Evolutionary conservation across 2,888 invertebrate species (phyloP).

Genomic region (Mantis religiosa): DNA sequence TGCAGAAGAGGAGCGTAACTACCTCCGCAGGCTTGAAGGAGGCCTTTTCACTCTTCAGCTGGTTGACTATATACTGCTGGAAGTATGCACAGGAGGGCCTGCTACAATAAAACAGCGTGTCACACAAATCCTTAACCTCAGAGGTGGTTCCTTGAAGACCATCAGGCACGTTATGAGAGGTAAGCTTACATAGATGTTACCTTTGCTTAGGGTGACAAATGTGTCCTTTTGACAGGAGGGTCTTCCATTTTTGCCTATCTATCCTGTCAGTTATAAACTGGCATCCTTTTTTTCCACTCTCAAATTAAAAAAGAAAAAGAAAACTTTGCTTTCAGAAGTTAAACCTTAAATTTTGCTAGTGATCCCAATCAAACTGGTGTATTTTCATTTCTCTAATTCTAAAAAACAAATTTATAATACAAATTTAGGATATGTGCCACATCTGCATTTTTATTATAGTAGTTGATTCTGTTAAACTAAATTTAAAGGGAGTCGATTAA

Average conservation of each 20-base stretch:
- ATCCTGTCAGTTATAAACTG: neutral
- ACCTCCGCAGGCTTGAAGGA: conserved; percentile 82
- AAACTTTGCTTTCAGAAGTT: too few relatives aligned
- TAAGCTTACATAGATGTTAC: conserved; percentile 39
- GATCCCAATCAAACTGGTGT: too few relatives aligned
- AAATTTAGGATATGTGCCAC: too few relatives aligned
- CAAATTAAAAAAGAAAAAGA: too few relatives aligned
- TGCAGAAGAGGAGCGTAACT: conserved; percentile 78
- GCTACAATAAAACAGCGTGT: conserved; percentile 75
- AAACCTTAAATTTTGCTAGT: too few relatives aligned
- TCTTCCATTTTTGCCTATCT: neutral
- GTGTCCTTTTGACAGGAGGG: neutral
- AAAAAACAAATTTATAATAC: too few relatives aligned
- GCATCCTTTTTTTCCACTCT: too few relatives aligned
- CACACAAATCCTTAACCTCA: conserved; percentile 79
- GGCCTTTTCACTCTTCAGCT: conserved; percentile 96
- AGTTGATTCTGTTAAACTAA: too few relatives aligned
- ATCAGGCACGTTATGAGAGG: conserved; percentile 92
- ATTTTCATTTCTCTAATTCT: too few relatives aligned
- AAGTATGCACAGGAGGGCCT: conserved; percentile 71
- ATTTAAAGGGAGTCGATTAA: too few relatives aligned
- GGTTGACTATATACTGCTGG: conserved; percentile 83
- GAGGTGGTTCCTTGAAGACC: conserved; percentile 87
- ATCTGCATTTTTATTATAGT: too few relatives aligned
- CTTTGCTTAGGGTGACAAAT: neutral